Evolutionary conservation across 1,140 invertebrate species (phyloP), one percentile per base, ranked within the genome.

Genomic region (Brachionus sp.): DNA sequence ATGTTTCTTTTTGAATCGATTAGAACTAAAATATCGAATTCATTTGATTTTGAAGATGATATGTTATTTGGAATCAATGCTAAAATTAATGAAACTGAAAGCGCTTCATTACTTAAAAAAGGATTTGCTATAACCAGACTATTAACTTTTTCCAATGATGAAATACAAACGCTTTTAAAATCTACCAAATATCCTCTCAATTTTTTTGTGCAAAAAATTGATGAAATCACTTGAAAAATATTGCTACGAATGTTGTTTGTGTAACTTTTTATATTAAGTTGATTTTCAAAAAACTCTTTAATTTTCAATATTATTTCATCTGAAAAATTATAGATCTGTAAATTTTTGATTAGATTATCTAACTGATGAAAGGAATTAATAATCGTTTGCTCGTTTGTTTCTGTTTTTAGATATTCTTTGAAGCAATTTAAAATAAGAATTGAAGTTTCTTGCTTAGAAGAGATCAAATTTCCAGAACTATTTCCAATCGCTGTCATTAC

Each of bases 1-100:
- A 68, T n/a, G n/a, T 35, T 35, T 70, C 25, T 66, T 23, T 82
- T 82, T 25, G 12, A n/a, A 82, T 82, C 80, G n/a, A 82, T 5
- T 33, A 44, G 6, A 23, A 23, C 10, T 16, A 66, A n/a, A 33
- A 62, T 50, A 6, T 44, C 39, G 0, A 25, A 7, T 13, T 19
- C 5, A 37, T 78, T 62, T 35, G 12, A 23, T 37, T 82, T 35
- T 12, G 64, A 33, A 10, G 80, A 66, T 2, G n/a, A 19, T 19
- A 68, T 44, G 33, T 42, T 66, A 10, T 13, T n/a, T 16, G 37
- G n/a, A 44, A 39, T 16, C 39, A 50, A 25, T 19, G 37, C 1
- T 39, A 82, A 37, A 12, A 82, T 19, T 4, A 82, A 19, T 12
- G 37, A n/a, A n/a, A 57, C 57, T 16, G 39, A 68, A 13, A 82